phyloP scores from a whole-genome alignment of 2,797 vertebrate genomes.

The Nasua narica region DNA sequence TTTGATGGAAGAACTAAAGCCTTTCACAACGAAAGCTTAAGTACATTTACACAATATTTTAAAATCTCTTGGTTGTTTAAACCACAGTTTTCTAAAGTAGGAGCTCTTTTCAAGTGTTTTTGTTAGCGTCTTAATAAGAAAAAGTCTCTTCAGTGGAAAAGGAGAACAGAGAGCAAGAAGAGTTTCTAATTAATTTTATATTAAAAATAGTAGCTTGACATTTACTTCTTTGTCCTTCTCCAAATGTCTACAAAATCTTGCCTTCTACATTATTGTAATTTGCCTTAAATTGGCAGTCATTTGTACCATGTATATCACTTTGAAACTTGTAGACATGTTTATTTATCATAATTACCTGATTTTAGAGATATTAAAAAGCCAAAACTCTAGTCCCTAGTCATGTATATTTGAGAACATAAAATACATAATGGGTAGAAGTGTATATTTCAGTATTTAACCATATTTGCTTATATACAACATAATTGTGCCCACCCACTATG shows the following conservation, averaged over 20 bases:
- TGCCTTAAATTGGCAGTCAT: neutral
- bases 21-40: neutral
- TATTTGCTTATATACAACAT: neutral
- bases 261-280: neutral
- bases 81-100: neutral
- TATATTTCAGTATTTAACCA: neutral
- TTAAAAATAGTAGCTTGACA: neutral
- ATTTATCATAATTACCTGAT: neutral
- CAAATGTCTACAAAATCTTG: neutral
- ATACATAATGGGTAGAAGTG: neutral
- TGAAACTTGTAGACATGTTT: neutral
- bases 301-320: neutral
- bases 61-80: neutral
- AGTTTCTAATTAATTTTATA: neutral
- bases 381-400: neutral
- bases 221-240: neutral
- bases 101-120: neutral
- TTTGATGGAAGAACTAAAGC: neutral
- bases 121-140: neutral
- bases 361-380: neutral
- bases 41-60: neutral
- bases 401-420: conserved; percentile 3
- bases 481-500: neutral
- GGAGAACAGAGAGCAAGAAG: neutral
- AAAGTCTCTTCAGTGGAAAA: neutral